Evolutionary conservation across 2,113 vertebrate species (phyloP).

Genomic region (Tachycineta bicolor): DNA sequence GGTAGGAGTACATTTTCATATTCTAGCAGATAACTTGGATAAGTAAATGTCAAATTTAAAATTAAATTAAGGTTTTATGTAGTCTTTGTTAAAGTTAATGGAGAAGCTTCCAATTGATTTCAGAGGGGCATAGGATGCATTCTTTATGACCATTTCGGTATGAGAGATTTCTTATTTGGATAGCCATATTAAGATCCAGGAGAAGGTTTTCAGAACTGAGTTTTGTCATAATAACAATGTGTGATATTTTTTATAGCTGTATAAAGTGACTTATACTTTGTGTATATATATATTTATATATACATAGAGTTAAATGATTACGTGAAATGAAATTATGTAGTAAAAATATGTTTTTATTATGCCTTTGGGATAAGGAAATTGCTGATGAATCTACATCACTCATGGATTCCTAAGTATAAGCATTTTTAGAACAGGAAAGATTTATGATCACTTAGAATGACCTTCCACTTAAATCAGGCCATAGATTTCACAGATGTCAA

Average conservation of each 20-base stretch:
- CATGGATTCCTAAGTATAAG: background rate
- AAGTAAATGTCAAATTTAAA: background rate
- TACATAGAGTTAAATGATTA: background rate
- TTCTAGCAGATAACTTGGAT: background rate
- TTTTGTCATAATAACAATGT: background rate
- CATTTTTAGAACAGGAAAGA: background rate
- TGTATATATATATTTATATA: background rate
- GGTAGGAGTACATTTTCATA: background rate
- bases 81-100: background rate
- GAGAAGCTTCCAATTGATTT: background rate
- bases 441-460: background rate
- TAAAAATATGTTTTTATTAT: background rate
- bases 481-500: background rate
- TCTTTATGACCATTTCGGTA: background rate
- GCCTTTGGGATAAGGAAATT: background rate
- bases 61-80: background rate
- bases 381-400: background rate
- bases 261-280: background rate
- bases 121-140: background rate
- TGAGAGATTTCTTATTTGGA: background rate
- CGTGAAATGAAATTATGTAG: accelerated
- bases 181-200: background rate
- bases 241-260: background rate
- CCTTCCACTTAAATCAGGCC: background rate
- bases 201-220: background rate